These are phyloP conservation scores for Nematostella vectensis DNA, from an alignment of 92 coral and sea anemone genomes.

Conservation along the genomic window DNA sequence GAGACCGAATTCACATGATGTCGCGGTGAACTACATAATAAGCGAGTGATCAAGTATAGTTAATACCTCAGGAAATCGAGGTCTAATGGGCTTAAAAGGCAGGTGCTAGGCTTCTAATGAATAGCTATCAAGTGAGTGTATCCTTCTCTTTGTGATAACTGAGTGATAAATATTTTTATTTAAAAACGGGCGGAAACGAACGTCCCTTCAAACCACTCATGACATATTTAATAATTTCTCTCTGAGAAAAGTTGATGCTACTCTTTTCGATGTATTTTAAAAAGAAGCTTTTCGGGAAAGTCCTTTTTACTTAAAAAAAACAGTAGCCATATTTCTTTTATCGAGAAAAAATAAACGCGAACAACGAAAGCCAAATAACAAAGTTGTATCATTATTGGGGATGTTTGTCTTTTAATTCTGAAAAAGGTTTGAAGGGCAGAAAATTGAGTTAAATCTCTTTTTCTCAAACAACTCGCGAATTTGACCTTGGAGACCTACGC, in stretches of 20 bases:
- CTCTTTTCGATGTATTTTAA: neutral
- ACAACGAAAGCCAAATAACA: too few relatives aligned
- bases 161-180: conserved; percentile 10
- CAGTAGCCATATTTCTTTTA: neutral
- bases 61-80: conserved; percentile 26
- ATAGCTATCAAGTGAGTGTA: conserved; percentile 19
- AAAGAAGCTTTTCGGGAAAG: neutral
- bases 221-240: too few relatives aligned
- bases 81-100: conserved; percentile 46
- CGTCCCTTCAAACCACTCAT: neutral
- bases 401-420: too few relatives aligned
- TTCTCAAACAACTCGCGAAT: too few relatives aligned
- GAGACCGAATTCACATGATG: too few relatives aligned
- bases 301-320: neutral
- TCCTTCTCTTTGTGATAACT: conserved; percentile 18
- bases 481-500: too few relatives aligned
- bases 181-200: neutral
- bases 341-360: too few relatives aligned
- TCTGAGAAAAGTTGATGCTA: too few relatives aligned
- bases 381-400: too few relatives aligned
- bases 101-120: conserved; percentile 62
- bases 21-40: too few relatives aligned
- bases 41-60: conserved; percentile 21
- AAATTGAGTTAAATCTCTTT: too few relatives aligned
- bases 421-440: too few relatives aligned